Evolutionary conservation across 2,113 vertebrate species (phyloP), one percentile per base, ranked within the genome.

Genomic region (Ophiodon elongatus): DNA sequence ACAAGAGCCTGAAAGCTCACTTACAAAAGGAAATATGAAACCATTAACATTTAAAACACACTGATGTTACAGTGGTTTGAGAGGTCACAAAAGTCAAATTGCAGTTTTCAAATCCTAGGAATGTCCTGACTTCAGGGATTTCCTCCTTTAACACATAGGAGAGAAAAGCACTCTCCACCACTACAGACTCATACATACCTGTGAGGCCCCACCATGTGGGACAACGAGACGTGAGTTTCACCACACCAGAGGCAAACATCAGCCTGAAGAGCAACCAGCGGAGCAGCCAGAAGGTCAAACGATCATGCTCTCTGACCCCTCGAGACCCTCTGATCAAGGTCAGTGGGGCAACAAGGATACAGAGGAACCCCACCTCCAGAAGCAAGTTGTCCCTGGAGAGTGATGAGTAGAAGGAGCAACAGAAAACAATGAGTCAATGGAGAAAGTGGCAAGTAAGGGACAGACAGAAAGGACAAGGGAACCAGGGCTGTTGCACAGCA

Each of bases 191-290:
- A n/a, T 4, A 65, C 73, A 6, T 59, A 99, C 98, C 98, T 41
- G 98, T 98, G 37, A 99, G 96, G 13, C 97, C 97, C 98, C 98
- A 99, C 97, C 98, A 99, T 0, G 97, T 96, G 3, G 98, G 98
- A 87, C 98, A 99, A 69, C 97, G 97, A 76, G 97, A 98, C 31
- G 93, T 98, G 68, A 99, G 96, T 73, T 99, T 99, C 63, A 99
- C 98, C 73, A 98, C 96, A 0, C 98, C 98, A 0, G 98, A 99
- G 39, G 97, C 96, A 3, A 99, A 99, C 98, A 99, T 99, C 63
- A 99, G 96, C 21, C 98, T 96, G 89, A 99, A 99, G 6, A 99
- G 96, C 8, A 99, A 94, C 98, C 98, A 99, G 59, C 98, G 97
- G 43, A 94, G 77, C 3, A 97, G 93, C 97, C 97, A 99, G 93